Evolutionary conservation across 1,140 invertebrate species (phyloP), one percentile per base, ranked within the genome.

Genomic region (Phortica variegata): DNA sequence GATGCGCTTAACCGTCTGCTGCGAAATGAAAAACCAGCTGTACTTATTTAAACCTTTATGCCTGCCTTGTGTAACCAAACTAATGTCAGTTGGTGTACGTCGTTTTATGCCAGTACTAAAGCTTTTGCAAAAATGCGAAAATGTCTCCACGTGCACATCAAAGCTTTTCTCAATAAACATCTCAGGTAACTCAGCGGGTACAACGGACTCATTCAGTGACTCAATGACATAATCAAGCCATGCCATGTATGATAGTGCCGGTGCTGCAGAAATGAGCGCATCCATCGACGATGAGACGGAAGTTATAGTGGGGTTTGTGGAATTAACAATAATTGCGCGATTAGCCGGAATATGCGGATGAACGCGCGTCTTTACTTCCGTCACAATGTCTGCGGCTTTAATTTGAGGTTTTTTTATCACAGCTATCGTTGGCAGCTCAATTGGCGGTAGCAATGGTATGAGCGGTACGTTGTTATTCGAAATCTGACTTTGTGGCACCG

Each of bases 191-290:
- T 48, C 32, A 9, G 23, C 18, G 3, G 69, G 60, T 6, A 48
- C 50, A 7, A 74, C 33, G 21, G 37, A 42, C 0, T 59, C 58
- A 40, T 72, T 73, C 7, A 75, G 46, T 8, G 65, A 34, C 42
- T 75, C 72, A 29, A 75, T 60, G 12, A 73, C 62, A 65, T 73
- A 55, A 12, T 74, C 69, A 31, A 75, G 31, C 72, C 72, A 75
- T 1, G 61, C 54, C 3, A 52, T 51, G 21, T 63, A 75, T 9
- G 58, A 49, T 17, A 75, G 43, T 0, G 60, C 50, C 8, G 72
- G 71, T 23, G 52, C 43, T 6, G 49, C 50, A 1, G 43, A 10
- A 5, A 52, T n/a, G n/a, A n/a, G n/a, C n/a, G n/a, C n/a, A n/a
- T n/a, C n/a, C 32, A n/a, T 52, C 42, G 7, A 61, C 13, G 40